Percentiles rank a stretch among this genome's conserved stretches.
Evolutionary conservation across 2,797 vertebrate genomes (phyloP).

Genomic region (Gadopsis marmoratus): DNA sequence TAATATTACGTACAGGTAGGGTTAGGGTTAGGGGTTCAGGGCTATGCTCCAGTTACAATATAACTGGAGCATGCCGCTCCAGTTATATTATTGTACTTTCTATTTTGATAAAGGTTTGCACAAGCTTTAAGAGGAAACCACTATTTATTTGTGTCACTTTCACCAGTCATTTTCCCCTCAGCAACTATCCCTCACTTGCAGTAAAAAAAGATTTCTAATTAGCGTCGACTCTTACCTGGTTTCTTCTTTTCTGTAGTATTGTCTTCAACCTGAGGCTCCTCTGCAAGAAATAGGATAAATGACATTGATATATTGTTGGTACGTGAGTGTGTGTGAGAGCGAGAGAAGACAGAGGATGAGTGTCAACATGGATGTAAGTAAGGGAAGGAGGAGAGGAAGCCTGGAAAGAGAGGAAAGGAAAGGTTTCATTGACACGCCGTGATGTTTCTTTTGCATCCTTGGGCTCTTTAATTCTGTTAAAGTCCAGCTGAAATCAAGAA

Average conservation of each 20-base stretch:
- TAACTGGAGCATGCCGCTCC: no score
- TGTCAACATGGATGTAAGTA: conserved; percentile 37
- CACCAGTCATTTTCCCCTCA: no score
- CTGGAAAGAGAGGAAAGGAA: neutral
- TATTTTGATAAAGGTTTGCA: no score
- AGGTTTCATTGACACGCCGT: neutral
- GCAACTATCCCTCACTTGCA: neutral
- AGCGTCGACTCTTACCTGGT: conserved; percentile 65
- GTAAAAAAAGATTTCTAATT: neutral
- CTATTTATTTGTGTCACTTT: no score
- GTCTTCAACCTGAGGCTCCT: conserved; percentile 70
- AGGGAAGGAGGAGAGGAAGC: neutral
- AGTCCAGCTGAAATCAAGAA: neutral
- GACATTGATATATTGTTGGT: neutral
- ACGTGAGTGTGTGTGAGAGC: neutral
- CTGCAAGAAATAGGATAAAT: conserved; percentile 48
- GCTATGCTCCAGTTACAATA: no score
- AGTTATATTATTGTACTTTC: no score
- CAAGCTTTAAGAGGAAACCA: neutral
- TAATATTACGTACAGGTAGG: no score
- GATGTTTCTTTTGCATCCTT: neutral
- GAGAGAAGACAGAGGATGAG: neutral
- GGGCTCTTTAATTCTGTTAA: neutral
- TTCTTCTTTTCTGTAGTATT: conserved; percentile 80
- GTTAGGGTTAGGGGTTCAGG: no score